Conservation (phyloP, 2,797 vertebrate species). For the Galaxias olidus region DNA sequence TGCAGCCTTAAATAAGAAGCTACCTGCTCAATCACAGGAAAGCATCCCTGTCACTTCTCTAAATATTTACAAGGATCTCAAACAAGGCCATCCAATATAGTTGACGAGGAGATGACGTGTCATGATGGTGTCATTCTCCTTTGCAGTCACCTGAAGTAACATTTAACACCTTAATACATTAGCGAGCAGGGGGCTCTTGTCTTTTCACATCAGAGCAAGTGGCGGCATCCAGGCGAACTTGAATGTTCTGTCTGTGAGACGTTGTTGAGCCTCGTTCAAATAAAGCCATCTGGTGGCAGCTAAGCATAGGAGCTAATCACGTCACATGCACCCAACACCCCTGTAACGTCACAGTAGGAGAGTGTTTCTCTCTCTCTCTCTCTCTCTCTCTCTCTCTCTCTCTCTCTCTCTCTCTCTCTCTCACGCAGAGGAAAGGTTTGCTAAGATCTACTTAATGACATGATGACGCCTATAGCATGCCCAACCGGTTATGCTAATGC, state of each 20-base stretch:
- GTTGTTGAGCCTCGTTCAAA: slow-evolving; percentile 48
- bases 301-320: slow-evolving; percentile 35
- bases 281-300: slow-evolving; percentile 49
- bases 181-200: background rate
- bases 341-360: slow-evolving; percentile 7
- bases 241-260: slow-evolving; percentile 24
- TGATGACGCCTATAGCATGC: slow-evolving; percentile 10
- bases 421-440: slow-evolving; percentile 25
- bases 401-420: slow-evolving; percentile 18
- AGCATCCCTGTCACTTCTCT: background rate
- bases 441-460: slow-evolving; percentile 27
- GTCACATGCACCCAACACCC: slow-evolving; percentile 14
- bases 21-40: slow-evolving; percentile 1
- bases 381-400: slow-evolving; percentile 17
- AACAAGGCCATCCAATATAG: no score
- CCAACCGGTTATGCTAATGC: background rate
- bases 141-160: slow-evolving; percentile 16
- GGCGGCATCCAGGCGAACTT: slow-evolving; percentile 7
- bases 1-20: background rate
- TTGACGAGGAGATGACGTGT: no score
- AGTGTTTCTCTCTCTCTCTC: slow-evolving; percentile 18
- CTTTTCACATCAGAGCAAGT: background rate
- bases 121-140: slow-evolving; percentile 4
- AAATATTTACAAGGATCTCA: no score
- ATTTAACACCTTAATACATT: background rate